Evolutionary conservation across 2,113 vertebrate species (phyloP), one percentile per base, ranked within the genome.

Genomic region (Cygnus buccinator): DNA sequence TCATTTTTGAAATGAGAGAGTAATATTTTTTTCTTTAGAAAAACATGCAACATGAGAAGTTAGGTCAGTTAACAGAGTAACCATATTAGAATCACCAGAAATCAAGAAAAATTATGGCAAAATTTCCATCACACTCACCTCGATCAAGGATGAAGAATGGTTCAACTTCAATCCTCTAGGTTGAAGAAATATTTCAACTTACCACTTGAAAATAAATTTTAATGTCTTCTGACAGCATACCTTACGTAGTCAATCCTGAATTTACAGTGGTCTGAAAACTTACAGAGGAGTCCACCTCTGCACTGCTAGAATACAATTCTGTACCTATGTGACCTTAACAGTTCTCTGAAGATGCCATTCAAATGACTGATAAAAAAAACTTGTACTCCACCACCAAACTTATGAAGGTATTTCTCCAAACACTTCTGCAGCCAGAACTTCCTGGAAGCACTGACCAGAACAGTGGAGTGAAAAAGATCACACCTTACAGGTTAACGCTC

Each of bases 121-220:
- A 85, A 23, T 67, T 85, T 93, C 23, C 82, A 70, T 19, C 17
- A 62, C 66, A 91, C 93, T 93, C 87, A 94, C 92, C 93, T 73
- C 61, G 37, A 25, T 44, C 67, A 80, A 83, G 46, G 82, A 70
- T 35, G 89, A 90, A 59, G 96, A 91, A 91, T 31, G 87, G 92
- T 72, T 95, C 93, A 94, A 89, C 89, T 85, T 58, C 44, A 91
- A 71, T 59, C 93, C 85, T 91, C 93, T 90, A 87, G 93, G 81
- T 83, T 94, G 93, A 91, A 93, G 92, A 87, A 94, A 93, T 28
- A 82, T 95, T 95, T 91, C 83, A 91, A 96, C 93, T 93, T 77
- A 95, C 94, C 93, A 80, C 76, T 90, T 80, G 70, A 85, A 93
- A 87, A 76, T 22, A 63, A 41, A 31, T 37, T 73, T 58, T 67